Evolutionary conservation across 2,113 vertebrate species (phyloP), one percentile per base, ranked within the genome.

Genomic region (Centropristis striata): DNA sequence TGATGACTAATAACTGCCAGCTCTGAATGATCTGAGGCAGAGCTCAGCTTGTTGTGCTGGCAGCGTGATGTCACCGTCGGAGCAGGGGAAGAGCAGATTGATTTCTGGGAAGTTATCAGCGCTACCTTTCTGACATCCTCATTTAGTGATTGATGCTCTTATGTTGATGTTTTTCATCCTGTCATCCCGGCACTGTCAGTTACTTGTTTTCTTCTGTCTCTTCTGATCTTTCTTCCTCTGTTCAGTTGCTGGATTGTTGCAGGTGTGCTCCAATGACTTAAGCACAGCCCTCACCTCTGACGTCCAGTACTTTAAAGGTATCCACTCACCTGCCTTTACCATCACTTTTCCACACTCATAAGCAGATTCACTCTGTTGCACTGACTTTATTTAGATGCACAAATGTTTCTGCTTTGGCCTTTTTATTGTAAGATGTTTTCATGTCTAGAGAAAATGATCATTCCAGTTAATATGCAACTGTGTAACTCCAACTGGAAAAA

Each of bases 271-370:
- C 15, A 96, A 95, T 50, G 98, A 99, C 23, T 65, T 99, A 51
- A 94, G 95, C 68, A 95, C 96, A 10, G 97, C 97, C 74, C 93
- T 99, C 86, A 99, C 97, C 36, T 96, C 96, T 23, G 96, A 99
- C 23, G 90, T 98, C 72, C 98, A 98, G 37, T 97, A 97, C 91
- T 96, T 97, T 61, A 98, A 97, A 98, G 98, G 98, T 98, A 94
- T 81, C 59, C 0, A 57, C 36, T 69, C 20, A 23, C 15, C 20
- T 23, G 36, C 60, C 20, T 68, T 25, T 8, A 3, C 25, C 25
- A 21, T 53, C 41, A 21, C 58, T 53, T n/a, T 44, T n/a, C 10
- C 9, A 60, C 44, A 14, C 7, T 25, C 28, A 50, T 14, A n/a
- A 50, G 23, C 23, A 46, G 14, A 36, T 23, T 16, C 9, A 75